Base-by-base conservation (phyloP, 2,888 invertebrate genomes). In the Leptura quadrifasciata region DNA sequence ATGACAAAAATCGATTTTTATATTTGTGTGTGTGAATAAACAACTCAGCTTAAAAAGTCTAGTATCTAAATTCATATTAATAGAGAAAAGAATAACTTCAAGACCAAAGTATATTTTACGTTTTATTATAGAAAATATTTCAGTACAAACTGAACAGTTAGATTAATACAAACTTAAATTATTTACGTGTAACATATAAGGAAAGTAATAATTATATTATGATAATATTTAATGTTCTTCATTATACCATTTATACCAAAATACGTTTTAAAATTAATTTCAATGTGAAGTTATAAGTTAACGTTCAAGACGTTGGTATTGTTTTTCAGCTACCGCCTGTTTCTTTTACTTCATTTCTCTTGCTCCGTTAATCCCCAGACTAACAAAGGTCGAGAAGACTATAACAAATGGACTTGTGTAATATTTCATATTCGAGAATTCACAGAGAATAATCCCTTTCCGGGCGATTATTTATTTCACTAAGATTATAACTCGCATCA, bases 391-490 rank as follows among this genome's bases (percentile, higher is more conserved):
- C 71, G 71, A 54, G 61, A 52, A 39, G 70, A 60, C 70, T 71
- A 71, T 75, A 72, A 76, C 64, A 61, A 72, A 72, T 67, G 72
- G 68, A 63, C 76, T 58, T 27, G 55, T 55, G 35, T 65, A 65
- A 76, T 76, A 72, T 72, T 76, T 76, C 76, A 72, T 72, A 65
- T 63, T 67, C 21, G 35, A 61, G 61, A 61, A 52, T 69, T 61
- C 72, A 54, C 60, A 61, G 76, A 57, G 72, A 67, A 54, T 54
- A 61, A 52, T 61, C 58, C 63, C 65, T 71, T 72, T 21, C 76
- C 21, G 72, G 35, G 47, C 6, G 67, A 54, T 47, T 31, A 31
- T 75, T 67, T 67, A 58, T 58, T 65, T 12, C 63, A 58, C 54
- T 75, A 61, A 75, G 64, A 71, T 71, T 75, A 57, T 65, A 12